Conservation (phyloP, 2,797 vertebrate species). For the Erethizon dorsatum region DNA sequence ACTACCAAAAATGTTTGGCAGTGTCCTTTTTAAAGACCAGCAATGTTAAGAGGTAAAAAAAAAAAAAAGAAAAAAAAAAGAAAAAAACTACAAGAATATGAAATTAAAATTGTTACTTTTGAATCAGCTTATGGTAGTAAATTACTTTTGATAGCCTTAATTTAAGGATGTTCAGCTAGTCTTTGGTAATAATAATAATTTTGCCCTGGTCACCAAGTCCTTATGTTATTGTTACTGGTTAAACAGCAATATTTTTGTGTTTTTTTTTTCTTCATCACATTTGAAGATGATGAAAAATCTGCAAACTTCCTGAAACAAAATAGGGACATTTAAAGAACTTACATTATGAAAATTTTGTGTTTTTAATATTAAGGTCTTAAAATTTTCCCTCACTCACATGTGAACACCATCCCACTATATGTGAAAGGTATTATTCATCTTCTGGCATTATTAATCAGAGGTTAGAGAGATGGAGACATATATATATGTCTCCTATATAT, state of each 20-base stretch:
- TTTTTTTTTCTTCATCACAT: not conserved
- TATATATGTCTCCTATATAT: not conserved
- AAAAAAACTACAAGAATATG: not conserved
- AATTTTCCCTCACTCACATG: not conserved
- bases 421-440: not conserved
- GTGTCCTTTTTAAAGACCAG: conserved; percentile 66
- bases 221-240: conserved; percentile 21
- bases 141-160: conserved; percentile 54
- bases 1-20: conserved; percentile 51
- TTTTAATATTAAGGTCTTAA: conserved; percentile 21
- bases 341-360: not conserved
- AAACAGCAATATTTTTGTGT: not conserved
- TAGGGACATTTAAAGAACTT: not conserved
- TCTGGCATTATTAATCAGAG: conserved; percentile 24
- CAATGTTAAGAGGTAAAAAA: not conserved
- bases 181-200: conserved; percentile 47
- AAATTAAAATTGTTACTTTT: conserved; percentile 61
- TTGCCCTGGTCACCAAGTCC: not conserved
- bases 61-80: not conserved
- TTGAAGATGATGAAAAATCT: conserved; percentile 58
- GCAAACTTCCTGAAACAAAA: conserved; percentile 41
- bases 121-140: conserved; percentile 47
- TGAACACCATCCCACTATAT: not conserved
- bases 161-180: conserved; percentile 50
- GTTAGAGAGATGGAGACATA: not conserved